Evolutionary conservation across 2,113 vertebrate species (phyloP).

Genomic region (Galeopterus variegatus): DNA sequence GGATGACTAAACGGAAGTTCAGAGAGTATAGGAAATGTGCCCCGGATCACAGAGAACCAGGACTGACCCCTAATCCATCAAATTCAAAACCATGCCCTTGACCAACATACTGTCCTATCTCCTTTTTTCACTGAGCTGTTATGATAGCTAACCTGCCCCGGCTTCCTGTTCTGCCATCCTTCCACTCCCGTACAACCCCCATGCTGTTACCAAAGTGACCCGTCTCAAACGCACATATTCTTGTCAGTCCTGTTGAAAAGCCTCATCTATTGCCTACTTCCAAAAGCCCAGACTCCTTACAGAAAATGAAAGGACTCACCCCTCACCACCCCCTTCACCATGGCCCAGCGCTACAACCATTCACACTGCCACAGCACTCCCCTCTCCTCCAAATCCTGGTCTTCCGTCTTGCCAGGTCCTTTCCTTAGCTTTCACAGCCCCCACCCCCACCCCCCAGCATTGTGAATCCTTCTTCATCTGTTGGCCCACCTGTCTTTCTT

Average conservation of each 20-base stretch:
- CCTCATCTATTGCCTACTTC: background rate
- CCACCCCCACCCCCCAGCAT: too few species aligned
- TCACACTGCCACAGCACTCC: background rate
- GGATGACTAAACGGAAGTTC: background rate
- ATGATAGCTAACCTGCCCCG: background rate
- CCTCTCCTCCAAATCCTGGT: background rate
- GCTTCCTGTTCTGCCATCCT: background rate
- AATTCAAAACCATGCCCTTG: background rate
- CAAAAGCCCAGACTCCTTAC: background rate
- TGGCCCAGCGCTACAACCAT: too few species aligned
- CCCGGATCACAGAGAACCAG: background rate
- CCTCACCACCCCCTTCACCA: background rate
- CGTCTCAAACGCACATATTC: background rate
- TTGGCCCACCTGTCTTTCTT: background rate
- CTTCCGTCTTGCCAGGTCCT: background rate
- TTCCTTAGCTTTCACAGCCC: background rate
- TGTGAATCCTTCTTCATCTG: background rate
- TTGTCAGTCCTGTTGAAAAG: constrained; percentile 5
- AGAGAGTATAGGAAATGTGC: background rate
- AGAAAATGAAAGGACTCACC: constrained; percentile 10
- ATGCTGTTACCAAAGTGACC: background rate
- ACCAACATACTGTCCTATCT: background rate
- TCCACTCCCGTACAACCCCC: background rate
- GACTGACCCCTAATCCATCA: background rate
- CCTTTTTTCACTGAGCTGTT: background rate